Conservation (phyloP, 2,113 vertebrate species). For the Sylvia atricapilla region DNA sequence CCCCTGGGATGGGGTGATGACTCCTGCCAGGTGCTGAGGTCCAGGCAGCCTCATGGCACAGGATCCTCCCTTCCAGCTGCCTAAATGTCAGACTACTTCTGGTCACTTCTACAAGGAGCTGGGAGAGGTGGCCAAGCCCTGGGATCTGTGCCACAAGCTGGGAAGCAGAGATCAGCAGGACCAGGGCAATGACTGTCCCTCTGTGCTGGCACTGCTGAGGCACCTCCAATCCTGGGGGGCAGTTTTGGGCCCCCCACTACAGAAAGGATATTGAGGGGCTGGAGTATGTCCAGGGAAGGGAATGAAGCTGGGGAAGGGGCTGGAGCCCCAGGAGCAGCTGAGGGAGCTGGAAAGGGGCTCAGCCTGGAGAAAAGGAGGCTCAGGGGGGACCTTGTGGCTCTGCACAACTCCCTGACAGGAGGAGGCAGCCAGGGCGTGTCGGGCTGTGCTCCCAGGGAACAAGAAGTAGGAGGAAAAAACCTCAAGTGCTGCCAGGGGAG, state of each 20-base stretch:
- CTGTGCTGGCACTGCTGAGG: not conserved
- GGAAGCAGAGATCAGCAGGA: not conserved
- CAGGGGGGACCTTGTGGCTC: not conserved
- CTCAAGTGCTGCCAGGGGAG: not conserved
- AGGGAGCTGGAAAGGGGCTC: not conserved
- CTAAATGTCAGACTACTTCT: not conserved
- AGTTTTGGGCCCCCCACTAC: not conserved
- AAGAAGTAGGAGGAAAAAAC: not conserved
- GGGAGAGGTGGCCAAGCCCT: not conserved
- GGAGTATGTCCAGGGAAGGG: not conserved
- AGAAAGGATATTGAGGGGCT: not conserved
- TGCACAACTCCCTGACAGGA: not conserved
- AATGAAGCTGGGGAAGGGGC: rapidly evolving
- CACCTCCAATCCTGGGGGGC: not conserved
- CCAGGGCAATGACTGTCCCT: not conserved
- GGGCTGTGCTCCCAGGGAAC: not conserved
- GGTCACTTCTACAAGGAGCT: not conserved
- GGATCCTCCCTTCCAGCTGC: not conserved
- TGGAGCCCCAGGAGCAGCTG: not conserved
- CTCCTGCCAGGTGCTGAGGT: not conserved
- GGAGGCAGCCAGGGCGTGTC: rapidly evolving
- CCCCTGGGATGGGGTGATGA: not conserved
- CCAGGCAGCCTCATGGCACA: not conserved
- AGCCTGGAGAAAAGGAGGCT: not conserved
- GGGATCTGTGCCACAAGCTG: not conserved